Evolutionary conservation across 92 coral and sea anemone genomes (phyloP).

Genomic region (Blastomussa wellsi): DNA sequence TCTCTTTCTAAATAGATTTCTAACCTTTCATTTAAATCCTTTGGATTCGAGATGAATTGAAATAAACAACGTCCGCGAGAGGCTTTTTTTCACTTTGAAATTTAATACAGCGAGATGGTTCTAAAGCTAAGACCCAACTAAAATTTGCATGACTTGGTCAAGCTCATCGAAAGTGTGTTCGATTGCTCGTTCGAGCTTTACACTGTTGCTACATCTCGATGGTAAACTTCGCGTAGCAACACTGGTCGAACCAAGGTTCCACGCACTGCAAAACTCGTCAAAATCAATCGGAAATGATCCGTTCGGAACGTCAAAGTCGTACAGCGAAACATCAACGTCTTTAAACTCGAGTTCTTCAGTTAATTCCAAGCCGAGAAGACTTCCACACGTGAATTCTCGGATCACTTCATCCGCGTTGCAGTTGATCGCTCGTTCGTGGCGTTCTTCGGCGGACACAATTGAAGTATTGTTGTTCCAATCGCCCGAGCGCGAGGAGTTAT

Average conservation of each 20-base stretch:
- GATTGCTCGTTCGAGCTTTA: constrained; percentile 72
- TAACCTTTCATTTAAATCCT: not conserved
- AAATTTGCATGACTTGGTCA: constrained; percentile 98
- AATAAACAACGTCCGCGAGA: not conserved
- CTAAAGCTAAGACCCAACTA: constrained; percentile 73
- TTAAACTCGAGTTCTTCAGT: constrained; percentile 91
- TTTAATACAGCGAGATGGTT: not conserved
- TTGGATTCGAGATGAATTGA: not conserved
- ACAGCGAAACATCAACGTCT: constrained; percentile 93
- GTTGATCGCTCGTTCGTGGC: constrained; percentile 23
- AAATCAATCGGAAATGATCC: constrained; percentile 72
- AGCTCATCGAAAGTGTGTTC: constrained; percentile 86
- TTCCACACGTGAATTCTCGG: constrained; percentile 80
- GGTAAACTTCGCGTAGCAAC: constrained; percentile 50
- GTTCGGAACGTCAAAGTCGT: constrained; percentile 82
- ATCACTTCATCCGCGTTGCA: constrained; percentile 50
- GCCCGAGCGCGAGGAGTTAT: constrained; percentile 30
- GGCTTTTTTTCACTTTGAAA: constrained; percentile 4
- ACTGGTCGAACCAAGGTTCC: constrained; percentile 56
- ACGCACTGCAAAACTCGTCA: constrained; percentile 84
- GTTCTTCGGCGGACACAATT: constrained; percentile 6
- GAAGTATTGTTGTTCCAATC: constrained; percentile 63
- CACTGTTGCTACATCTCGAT: constrained; percentile 78
- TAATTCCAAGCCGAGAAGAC: constrained; percentile 77
- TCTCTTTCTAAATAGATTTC: not conserved